Evolutionary conservation across 2,113 vertebrate genomes (phyloP).

Genomic region (Crotalus tigris): DNA sequence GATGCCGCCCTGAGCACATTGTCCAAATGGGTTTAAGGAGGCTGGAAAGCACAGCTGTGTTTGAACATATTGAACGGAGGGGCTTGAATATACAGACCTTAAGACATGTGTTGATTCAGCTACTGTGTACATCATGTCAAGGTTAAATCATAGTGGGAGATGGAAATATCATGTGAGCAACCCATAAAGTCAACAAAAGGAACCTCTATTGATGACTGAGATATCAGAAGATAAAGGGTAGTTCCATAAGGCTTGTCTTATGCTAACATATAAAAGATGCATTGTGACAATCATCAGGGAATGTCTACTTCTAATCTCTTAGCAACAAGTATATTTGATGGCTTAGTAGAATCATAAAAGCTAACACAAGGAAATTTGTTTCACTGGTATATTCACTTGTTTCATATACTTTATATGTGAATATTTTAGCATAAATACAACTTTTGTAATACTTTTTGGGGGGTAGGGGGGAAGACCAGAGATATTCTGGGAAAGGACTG

Average conservation of each 20-base stretch:
- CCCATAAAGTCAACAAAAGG: neutral
- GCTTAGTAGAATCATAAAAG: constrained; percentile 9
- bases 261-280: neutral
- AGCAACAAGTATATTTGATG: neutral
- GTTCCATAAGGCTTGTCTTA: neutral
- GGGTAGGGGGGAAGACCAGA: neutral
- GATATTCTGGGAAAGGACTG: neutral
- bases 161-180: too few relatives aligned
- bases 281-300: neutral
- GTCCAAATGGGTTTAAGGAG: neutral
- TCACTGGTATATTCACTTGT: neutral
- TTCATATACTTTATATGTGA: constrained; percentile 2
- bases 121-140: neutral
- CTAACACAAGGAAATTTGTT: neutral
- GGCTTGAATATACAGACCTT: too few relatives aligned
- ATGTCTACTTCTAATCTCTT: neutral
- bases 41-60: neutral
- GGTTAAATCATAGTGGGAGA: neutral
- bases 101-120: neutral
- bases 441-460: neutral
- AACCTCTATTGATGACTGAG: neutral
- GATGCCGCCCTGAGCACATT: neutral
- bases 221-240: neutral
- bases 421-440: neutral
- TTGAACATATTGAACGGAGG: neutral